Evolutionary conservation across 2,797 vertebrate genomes (phyloP).

Genomic region (Xenops minutus): DNA sequence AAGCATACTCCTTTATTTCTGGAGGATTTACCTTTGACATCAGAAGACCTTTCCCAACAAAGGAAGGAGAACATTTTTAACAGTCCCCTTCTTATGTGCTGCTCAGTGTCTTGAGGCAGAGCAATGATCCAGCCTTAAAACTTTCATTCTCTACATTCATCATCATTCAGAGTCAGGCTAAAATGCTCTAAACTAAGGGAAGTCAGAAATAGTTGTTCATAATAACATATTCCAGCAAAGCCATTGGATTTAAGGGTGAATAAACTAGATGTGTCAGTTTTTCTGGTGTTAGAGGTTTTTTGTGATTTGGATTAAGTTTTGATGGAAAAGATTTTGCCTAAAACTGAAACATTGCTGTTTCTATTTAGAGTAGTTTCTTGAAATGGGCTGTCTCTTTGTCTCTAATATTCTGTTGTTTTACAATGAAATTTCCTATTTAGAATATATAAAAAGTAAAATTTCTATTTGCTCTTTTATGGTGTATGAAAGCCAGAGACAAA

Average conservation of each 20-base stretch:
- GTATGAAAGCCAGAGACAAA: neutral
- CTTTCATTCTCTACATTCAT: neutral
- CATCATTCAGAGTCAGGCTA: neutral
- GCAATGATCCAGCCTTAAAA: neutral
- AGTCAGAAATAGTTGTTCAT: neutral
- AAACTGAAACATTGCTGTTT: neutral
- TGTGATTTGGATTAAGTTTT: neutral
- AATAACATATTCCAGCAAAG: neutral
- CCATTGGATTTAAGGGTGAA: neutral
- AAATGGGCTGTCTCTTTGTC: neutral
- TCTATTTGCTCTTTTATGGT: rapidly evolving
- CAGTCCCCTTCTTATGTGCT: neutral
- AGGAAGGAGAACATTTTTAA: neutral
- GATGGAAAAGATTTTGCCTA: neutral
- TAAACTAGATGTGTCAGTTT: neutral
- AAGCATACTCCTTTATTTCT: neutral
- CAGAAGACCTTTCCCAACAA: neutral
- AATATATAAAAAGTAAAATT: neutral
- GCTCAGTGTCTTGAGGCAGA: neutral
- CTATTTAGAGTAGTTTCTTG: neutral
- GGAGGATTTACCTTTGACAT: neutral
- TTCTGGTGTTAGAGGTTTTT: neutral
- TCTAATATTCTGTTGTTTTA: neutral
- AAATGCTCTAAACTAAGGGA: neutral
- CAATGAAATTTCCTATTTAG: neutral